Evolutionary conservation across 1,140 invertebrate species (phyloP).

Genomic region (Acromyrmex charruanus): DNA sequence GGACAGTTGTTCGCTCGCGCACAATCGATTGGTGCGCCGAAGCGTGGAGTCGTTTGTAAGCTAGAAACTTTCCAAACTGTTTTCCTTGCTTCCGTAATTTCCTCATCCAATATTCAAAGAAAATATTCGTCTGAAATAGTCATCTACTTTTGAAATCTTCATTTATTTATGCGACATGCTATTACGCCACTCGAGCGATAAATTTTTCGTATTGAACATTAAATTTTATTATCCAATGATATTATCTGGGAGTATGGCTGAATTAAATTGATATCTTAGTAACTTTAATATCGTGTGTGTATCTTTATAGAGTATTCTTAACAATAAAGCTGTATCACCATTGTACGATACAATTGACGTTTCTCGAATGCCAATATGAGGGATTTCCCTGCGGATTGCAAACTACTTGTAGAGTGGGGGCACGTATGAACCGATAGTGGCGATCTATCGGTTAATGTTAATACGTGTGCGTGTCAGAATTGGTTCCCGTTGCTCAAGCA

Average conservation of each 20-base stretch:
- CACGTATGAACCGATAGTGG: slow-evolving; percentile 51
- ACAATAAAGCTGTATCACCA: slow-evolving; percentile 22
- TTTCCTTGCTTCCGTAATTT: slow-evolving; percentile 53
- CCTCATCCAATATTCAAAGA: slow-evolving; percentile 62
- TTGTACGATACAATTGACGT: slow-evolving; percentile 42
- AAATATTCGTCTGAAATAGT: slow-evolving; percentile 33
- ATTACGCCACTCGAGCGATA: background rate
- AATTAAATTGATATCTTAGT: background rate
- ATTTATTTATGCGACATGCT: slow-evolving; percentile 34
- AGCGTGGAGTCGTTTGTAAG: slow-evolving; percentile 34
- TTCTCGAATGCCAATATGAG: slow-evolving; percentile 75
- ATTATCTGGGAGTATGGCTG: background rate
- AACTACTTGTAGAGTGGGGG: slow-evolving; percentile 33
- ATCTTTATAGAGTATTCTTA: background rate
- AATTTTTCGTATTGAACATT: slow-evolving; percentile 28
- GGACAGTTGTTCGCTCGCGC: slow-evolving; percentile 42
- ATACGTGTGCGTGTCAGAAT: slow-evolving; percentile 63
- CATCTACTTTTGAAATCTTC: slow-evolving; percentile 31
- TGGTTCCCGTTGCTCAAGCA: slow-evolving; percentile 62
- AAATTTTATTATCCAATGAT: background rate
- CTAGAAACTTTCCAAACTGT: slow-evolving; percentile 41
- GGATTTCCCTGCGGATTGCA: slow-evolving; percentile 75
- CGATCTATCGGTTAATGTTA: slow-evolving; percentile 70
- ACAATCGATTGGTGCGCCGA: slow-evolving; percentile 39
- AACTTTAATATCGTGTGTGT: slow-evolving; percentile 30